A percentile compares a stretch with the other conserved stretches of the same genome.
These are phyloP conservation scores for Sarcophaga caerulescens DNA, from an alignment of 2,888 invertebrate species.

Conservation along the genomic window DNA sequence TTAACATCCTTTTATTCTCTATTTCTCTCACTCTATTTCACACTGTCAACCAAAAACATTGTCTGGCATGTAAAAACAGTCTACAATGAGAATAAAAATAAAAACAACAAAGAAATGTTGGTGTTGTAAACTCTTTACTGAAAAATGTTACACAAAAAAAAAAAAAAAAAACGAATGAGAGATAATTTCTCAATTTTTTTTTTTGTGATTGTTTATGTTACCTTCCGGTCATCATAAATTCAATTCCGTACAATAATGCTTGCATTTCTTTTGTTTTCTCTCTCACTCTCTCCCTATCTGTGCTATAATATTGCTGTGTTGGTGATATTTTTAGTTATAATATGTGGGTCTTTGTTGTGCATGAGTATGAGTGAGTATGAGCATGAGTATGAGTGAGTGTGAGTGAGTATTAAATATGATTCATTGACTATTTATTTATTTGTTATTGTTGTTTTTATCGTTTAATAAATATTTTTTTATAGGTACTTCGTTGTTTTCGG, in stretches of 20 bases:
- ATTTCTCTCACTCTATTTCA: neutral
- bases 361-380: neutral
- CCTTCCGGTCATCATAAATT: no score
- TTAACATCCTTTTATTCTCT: conserved; percentile 53
- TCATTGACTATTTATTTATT: neutral
- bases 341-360: neutral
- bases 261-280: no score
- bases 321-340: neutral
- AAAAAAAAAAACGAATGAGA: no score
- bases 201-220: no score
- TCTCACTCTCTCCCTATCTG: no score
- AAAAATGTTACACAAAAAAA: no score
- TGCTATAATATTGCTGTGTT: neutral
- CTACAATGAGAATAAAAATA: conserved; percentile 5
- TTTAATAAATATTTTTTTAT: neutral
- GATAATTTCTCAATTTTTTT: no score
- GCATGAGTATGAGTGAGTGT: neutral
- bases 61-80: neutral
- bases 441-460: neutral
- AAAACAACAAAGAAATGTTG: neutral
- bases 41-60: neutral
- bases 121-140: neutral
- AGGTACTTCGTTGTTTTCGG: no score
- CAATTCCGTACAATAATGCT: no score
- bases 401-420: neutral